Evolutionary conservation across 35 echinoderm and acorn worm species (phyloP).

Genomic region (Diadema setosum): DNA sequence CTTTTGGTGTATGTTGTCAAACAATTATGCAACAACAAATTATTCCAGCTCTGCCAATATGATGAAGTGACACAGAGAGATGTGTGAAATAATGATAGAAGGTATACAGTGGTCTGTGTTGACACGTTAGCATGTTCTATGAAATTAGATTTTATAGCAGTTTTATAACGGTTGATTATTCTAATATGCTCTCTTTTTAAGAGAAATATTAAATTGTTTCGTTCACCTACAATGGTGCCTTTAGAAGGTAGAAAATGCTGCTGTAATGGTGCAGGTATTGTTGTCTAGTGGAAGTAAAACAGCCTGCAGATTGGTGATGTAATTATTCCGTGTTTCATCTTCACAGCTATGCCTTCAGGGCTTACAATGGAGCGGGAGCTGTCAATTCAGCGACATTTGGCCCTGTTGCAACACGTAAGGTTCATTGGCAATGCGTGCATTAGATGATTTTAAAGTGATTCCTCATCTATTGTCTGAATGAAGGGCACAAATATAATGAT

Average conservation of each 20-base stretch:
- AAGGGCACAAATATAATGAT: background rate
- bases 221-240: background rate
- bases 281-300: background rate
- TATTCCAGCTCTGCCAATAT: background rate
- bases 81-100: background rate
- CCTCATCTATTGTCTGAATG: background rate
- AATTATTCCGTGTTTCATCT: background rate
- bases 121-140: too few relatives aligned
- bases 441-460: background rate
- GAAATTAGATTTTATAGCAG: too few relatives aligned
- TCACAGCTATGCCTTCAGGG: conserved; percentile 47
- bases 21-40: background rate
- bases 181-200: too few relatives aligned
- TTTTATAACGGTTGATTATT: too few relatives aligned
- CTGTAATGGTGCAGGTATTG: background rate
- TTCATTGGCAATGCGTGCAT: background rate
- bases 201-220: too few relatives aligned
- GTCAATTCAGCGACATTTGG: background rate
- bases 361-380: background rate
- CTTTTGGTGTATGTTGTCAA: background rate
- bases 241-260: background rate
- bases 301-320: background rate
- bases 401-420: conserved; percentile 43
- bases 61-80: background rate
- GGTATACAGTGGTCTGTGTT: background rate